Conservation (phyloP, 2,113 vertebrate species). For the Onychostruthus taczanowskii region DNA sequence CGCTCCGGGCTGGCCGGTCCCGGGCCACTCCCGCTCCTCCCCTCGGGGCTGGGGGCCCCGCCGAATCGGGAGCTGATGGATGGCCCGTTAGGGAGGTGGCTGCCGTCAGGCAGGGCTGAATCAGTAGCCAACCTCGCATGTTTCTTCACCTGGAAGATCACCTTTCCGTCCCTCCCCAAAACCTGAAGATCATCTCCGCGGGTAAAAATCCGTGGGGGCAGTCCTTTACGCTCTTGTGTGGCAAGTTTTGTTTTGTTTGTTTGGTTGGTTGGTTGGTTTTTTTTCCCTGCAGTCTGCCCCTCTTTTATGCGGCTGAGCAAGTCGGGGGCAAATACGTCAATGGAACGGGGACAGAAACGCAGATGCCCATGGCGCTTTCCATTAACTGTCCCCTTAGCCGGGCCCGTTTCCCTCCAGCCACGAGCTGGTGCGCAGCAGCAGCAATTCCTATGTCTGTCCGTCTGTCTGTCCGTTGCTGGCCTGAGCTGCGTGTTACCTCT, state of each 20-base stretch:
- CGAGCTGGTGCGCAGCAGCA: not conserved
- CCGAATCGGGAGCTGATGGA: not conserved
- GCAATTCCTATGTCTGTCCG: not conserved
- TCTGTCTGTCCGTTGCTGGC: not conserved
- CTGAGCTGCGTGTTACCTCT: not conserved
- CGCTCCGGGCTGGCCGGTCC: not conserved
- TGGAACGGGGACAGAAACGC: not conserved
- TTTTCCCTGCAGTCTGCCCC: rapidly evolving
- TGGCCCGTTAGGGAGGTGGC: not conserved
- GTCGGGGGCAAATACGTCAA: not conserved
- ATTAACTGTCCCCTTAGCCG: not conserved
- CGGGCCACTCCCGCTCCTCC: not conserved
- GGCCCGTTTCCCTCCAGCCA: not conserved
- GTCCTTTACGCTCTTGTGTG: not conserved
- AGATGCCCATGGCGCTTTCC: not conserved
- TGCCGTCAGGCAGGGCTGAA: not conserved
- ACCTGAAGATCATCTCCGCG: not conserved
- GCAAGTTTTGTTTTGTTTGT: not conserved
- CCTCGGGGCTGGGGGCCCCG: not conserved
- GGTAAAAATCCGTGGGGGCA: not conserved
- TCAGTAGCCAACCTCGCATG: not conserved
- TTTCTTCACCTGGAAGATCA: not conserved
- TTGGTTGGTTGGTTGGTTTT: too few relatives aligned
- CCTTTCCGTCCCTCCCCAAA: not conserved
- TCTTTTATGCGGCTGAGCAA: not conserved